Percentiles rank a stretch among this genome's conserved stretches.
These are phyloP conservation scores for Apis florea DNA, from an alignment of 1,140 invertebrate species.

Conservation along the genomic window DNA sequence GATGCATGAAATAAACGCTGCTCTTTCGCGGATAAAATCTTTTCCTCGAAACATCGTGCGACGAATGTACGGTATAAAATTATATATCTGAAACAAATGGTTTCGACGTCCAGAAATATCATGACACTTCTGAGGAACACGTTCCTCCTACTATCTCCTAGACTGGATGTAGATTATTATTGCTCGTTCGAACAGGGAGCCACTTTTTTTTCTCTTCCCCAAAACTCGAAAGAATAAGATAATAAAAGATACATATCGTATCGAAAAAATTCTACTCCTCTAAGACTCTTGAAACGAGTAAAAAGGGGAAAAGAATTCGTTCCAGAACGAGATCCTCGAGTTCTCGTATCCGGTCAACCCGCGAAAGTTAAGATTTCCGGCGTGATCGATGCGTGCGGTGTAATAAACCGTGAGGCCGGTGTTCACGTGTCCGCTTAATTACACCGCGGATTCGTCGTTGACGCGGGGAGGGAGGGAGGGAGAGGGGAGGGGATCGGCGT, in stretches of 20 bases:
- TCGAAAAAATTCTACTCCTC: too few relatives aligned
- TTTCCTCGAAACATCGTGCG: too few relatives aligned
- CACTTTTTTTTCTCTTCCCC: too few relatives aligned
- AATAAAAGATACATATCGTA: too few relatives aligned
- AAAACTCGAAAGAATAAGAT: too few relatives aligned
- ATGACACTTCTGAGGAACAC: constrained; percentile 38
- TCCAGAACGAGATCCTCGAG: constrained; percentile 30
- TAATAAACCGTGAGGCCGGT: neutral
- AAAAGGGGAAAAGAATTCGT: too few relatives aligned
- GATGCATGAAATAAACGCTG: too few relatives aligned
- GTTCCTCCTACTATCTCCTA: neutral
- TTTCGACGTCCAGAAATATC: neutral
- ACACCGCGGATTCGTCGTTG: constrained; percentile 35
- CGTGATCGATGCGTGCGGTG: neutral
- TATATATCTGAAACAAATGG: too few relatives aligned
- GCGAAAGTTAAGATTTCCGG: constrained; percentile 61
- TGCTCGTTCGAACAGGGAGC: too few relatives aligned
- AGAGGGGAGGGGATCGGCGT: neutral
- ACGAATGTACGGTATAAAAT: too few relatives aligned
- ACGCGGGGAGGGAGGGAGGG: neutral
- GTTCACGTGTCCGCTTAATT: constrained; percentile 48
- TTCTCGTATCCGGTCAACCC: constrained; percentile 53
- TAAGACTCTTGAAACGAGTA: too few relatives aligned
- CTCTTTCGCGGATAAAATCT: too few relatives aligned
- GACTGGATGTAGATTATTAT: constrained; percentile 51